phyloP scores from a whole-genome alignment of 2,113 vertebrate genomes.

The Semicossyphus pulcher region DNA sequence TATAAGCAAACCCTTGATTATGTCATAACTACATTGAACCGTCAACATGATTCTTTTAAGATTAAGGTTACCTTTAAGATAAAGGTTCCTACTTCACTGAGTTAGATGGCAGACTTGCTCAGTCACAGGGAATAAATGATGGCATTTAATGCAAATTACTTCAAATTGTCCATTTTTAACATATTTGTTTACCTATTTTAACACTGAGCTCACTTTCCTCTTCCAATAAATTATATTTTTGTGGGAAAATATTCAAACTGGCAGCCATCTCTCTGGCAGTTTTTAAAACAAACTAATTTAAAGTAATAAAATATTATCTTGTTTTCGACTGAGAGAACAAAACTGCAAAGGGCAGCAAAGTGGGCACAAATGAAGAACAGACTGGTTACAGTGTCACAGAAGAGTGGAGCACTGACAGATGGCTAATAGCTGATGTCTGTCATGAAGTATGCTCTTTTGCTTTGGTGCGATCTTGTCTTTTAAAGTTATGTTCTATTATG shows the following conservation, averaged over 20 bases:
- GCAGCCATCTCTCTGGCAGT: not conserved
- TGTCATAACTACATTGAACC: too few relatives aligned
- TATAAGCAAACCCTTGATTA: too few relatives aligned
- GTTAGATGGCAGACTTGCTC: not conserved
- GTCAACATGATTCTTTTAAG: too few relatives aligned
- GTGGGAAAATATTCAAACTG: not conserved
- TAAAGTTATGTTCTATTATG: slow-evolving; percentile 1
- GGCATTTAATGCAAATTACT: slow-evolving; percentile 6
- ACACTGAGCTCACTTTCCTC: not conserved
- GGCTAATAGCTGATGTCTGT: not conserved
- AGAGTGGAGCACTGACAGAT: slow-evolving; percentile 5
- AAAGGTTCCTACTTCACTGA: not conserved
- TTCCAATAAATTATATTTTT: not conserved
- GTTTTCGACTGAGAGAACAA: not conserved
- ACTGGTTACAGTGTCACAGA: not conserved
- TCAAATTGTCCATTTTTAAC: not conserved
- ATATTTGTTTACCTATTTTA: not conserved
- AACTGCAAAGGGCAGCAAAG: not conserved
- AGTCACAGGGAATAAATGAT: slow-evolving; percentile 1
- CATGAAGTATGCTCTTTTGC: not conserved
- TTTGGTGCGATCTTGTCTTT: not conserved
- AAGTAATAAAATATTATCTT: not conserved
- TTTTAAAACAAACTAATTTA: slow-evolving; percentile 2
- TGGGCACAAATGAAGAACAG: slow-evolving; percentile 5
- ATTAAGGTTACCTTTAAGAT: too few relatives aligned